Percentiles rank a stretch among this genome's conserved stretches.
Evolutionary conservation across 2,888 invertebrate genomes (phyloP).

Genomic region (Drosophila putrida): DNA sequence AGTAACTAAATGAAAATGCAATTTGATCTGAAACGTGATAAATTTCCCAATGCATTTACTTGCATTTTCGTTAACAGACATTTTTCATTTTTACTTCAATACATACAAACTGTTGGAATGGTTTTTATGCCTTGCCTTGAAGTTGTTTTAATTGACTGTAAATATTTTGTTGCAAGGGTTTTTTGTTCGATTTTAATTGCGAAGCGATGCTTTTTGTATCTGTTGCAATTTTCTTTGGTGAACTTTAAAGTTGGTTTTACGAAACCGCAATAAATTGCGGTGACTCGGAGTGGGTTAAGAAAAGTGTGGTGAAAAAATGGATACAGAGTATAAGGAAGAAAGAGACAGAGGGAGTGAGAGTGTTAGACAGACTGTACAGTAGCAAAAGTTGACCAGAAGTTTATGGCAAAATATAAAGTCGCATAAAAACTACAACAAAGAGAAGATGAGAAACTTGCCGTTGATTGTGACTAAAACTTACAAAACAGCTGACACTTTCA

Average conservation of each 20-base stretch:
- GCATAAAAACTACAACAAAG: slow-evolving; percentile 42
- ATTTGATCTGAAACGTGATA: slow-evolving; percentile 27
- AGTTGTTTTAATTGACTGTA: slow-evolving; percentile 71
- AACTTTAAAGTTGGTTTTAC: slow-evolving; percentile 74
- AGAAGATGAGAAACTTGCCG: slow-evolving; percentile 38
- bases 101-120: slow-evolving; percentile 3
- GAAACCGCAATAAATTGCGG: slow-evolving; percentile 65
- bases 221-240: slow-evolving; percentile 41
- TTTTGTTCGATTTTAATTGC: slow-evolving; percentile 66
- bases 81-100: background rate
- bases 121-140: slow-evolving; percentile 3
- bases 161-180: slow-evolving; percentile 66
- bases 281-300: background rate
- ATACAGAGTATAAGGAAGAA: background rate
- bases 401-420: slow-evolving; percentile 63
- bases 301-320: background rate
- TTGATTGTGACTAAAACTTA: slow-evolving; percentile 47
- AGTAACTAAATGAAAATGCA: slow-evolving; percentile 6
- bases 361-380: slow-evolving; percentile 9
- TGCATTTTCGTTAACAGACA: background rate
- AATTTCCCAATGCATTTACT: slow-evolving; percentile 5
- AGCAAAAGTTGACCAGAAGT: slow-evolving; percentile 68
- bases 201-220: slow-evolving; percentile 49
- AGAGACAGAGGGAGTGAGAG: background rate
- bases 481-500: slow-evolving; percentile 57